A percentile compares a stretch with the other conserved stretches of the same genome.
Conservation (phyloP, 2,113 vertebrate species). For the Ictalurus furcatus region DNA sequence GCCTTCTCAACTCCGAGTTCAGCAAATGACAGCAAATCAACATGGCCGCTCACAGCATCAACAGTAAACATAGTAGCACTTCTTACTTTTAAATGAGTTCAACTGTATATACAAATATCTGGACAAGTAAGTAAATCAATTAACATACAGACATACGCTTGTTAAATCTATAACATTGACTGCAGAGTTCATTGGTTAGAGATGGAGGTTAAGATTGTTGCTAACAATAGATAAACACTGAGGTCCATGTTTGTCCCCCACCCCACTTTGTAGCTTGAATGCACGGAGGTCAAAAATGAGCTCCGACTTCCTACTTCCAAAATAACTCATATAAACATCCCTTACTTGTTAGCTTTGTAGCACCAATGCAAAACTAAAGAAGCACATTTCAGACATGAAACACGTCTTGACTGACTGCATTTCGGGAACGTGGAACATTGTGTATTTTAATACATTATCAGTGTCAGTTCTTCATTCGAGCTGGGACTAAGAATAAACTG, state of each 20-base stretch:
- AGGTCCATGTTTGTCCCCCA: no score
- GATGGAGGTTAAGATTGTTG: not conserved
- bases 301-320: no score
- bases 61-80: not conserved
- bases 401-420: not conserved
- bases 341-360: not conserved
- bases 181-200: not conserved
- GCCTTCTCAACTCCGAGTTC: not conserved
- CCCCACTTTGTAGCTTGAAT: no score
- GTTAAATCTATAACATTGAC: no score
- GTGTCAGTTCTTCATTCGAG: not conserved
- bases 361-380: not conserved
- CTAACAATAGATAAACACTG: no score
- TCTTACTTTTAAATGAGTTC: not conserved
- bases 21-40: not conserved
- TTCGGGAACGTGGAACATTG: not conserved
- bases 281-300: no score
- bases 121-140: not conserved
- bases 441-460: not conserved
- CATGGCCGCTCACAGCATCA: not conserved
- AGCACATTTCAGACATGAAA: not conserved
- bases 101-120: not conserved
- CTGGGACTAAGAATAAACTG: not conserved
- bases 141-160: no score
- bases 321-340: no score